These are phyloP conservation scores for Syngnathus acus DNA, from an alignment of 2,797 vertebrate species.

Conservation along the genomic window DNA sequence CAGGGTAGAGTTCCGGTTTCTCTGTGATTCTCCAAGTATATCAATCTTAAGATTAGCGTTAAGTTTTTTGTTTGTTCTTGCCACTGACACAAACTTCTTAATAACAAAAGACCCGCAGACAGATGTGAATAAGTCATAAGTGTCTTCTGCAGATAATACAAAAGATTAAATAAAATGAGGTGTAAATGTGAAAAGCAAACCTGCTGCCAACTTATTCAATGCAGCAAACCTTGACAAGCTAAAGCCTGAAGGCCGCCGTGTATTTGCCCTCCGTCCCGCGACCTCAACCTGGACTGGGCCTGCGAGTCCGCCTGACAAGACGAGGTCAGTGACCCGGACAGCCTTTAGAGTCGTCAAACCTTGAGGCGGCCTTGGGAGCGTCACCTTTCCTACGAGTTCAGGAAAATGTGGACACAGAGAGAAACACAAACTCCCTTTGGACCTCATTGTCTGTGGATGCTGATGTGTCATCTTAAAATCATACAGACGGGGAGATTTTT, in stretches of 20 bases:
- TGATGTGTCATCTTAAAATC: not conserved
- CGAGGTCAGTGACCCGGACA: conserved; percentile 30
- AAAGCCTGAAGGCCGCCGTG: not conserved
- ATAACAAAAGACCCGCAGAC: not conserved
- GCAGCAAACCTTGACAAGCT: conserved; percentile 40
- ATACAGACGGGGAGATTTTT: not conserved
- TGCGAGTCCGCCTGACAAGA: conserved; percentile 33
- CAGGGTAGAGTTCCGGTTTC: too few species aligned
- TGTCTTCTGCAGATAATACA: not conserved
- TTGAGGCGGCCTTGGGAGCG: conserved; percentile 19
- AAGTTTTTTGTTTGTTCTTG: not conserved
- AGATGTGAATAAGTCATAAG: conserved; percentile 30
- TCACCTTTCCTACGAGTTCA: not conserved
- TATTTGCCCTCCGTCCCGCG: not conserved
- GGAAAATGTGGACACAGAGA: not conserved
- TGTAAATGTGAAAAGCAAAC: not conserved
- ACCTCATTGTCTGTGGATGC: not conserved
- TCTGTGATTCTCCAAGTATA: not conserved
- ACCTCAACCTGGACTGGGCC: conserved; percentile 36
- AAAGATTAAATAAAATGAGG: not conserved
- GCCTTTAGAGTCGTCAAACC: conserved; percentile 16
- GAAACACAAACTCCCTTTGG: not conserved
- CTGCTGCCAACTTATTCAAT: conserved; percentile 9
- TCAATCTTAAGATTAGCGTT: not conserved
- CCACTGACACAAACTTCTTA: not conserved